Evolutionary conservation across 1,140 invertebrate species (phyloP), one percentile per base, ranked within the genome.

Genomic region (Schlechtendalia chinensis): DNA sequence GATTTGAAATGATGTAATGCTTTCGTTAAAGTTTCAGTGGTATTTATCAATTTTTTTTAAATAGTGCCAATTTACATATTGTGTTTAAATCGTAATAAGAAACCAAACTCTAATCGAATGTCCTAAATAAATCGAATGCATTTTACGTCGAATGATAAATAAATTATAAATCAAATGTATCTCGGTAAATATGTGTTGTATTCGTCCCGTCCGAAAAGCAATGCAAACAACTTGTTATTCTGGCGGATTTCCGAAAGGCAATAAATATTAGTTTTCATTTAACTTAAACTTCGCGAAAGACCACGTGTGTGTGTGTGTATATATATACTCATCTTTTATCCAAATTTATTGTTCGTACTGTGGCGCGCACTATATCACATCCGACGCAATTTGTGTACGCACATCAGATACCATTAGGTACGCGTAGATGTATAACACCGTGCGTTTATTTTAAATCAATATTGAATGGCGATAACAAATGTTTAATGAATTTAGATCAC

Each of bases 401-500:
- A 39, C 19, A 17, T 22, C 1, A 16, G 29, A 50, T 50, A 12
- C 14, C 14, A 50, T 50, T 50, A 50, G 8, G 12, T 12, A 4
- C 32, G 3, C 32, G 32, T 39, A 39, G n/a, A n/a, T 8, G 32
- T 39, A 39, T 39, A 39, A 39, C 32, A 39, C 32, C 3, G 32
- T 39, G 32, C 3, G 8, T 39, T 39, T 39, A 39, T 39, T 54
- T n/a, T 59, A n/a, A 10, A 61, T 27, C 14, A 61, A 61, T 61
- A 61, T 8, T 17, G 27, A 29, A 29, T 29, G n/a, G n/a, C n/a
- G n/a, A n/a, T n/a, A n/a, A n/a, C n/a, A n/a, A n/a, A 61, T 29
- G 24, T 61, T 61, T 29, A 2, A 16, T 8, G 17, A 3, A 19
- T 2, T 32, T 45, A 72, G 72, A 67, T 74, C 56, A n/a, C 87